Conservation (phyloP, 2,797 vertebrate species). For the Coregonus sp. region DNA sequence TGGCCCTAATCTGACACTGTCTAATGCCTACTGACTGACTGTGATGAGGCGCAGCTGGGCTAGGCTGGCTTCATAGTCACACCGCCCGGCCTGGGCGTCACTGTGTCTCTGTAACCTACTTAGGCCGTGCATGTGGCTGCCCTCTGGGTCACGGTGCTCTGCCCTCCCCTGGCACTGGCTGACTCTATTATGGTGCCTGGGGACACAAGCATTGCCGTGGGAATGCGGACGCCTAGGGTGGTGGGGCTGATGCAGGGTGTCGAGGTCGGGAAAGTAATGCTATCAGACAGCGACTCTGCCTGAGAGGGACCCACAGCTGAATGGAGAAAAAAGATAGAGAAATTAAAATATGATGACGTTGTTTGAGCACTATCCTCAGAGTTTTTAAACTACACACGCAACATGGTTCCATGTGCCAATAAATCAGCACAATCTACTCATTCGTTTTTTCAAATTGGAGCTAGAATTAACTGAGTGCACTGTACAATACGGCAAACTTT, state of each 20-base stretch:
- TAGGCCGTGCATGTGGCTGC: background rate
- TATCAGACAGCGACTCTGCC: constrained; percentile 8
- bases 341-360: too few species aligned
- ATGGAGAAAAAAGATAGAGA: too few species aligned
- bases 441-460: too few species aligned
- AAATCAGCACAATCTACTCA: too few species aligned
- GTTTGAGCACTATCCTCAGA: background rate
- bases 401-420: too few species aligned
- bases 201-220: constrained; percentile 14
- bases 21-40: constrained; percentile 1
- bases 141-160: background rate
- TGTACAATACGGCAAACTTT: too few species aligned
- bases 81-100: background rate
- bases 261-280: constrained; percentile 18
- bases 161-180: background rate
- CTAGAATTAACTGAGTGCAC: too few species aligned
- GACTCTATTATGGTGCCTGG: constrained; percentile 14
- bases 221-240: constrained; percentile 29
- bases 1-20: background rate
- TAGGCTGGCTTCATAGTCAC: background rate
- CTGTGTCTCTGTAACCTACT: background rate
- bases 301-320: background rate
- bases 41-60: background rate
- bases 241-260: constrained; percentile 15
- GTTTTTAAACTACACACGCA: too few species aligned